phyloP scores from a whole-genome alignment of 2,113 vertebrate genomes.

The Gallinago paraguaiae region DNA sequence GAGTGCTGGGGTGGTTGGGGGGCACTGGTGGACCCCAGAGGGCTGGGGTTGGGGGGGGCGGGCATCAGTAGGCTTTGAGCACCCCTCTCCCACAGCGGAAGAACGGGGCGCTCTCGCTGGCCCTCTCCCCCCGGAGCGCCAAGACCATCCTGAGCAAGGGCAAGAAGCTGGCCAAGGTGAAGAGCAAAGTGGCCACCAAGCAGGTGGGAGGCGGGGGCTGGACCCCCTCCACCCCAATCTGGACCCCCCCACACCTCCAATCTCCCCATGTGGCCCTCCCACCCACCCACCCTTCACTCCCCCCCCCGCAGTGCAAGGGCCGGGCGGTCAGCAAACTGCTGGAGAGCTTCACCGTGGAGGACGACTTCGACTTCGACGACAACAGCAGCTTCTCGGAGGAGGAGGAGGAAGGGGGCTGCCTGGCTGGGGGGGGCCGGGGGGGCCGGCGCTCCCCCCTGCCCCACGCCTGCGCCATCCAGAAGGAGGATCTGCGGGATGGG shows the following conservation, averaged over 20 bases:
- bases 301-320: constrained; percentile 78
- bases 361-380: constrained; percentile 88
- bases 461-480: constrained; percentile 85
- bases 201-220: constrained; percentile 53
- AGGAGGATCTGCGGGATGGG: constrained; percentile 88
- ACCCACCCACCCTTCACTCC: neutral
- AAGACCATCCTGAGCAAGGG: constrained; percentile 81
- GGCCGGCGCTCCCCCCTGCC: neutral
- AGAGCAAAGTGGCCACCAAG: constrained; percentile 75
- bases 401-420: constrained; percentile 57
- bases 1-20: neutral
- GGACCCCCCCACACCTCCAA: accelerated
- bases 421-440: neutral
- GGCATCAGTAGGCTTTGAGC: accelerated
- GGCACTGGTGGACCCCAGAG: neutral
- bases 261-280: neutral
- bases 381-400: constrained; percentile 94
- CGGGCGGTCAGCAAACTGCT: constrained; percentile 90
- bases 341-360: constrained; percentile 90
- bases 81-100: constrained; percentile 72
- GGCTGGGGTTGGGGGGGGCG: neutral
- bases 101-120: constrained; percentile 78
- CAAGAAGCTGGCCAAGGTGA: constrained; percentile 75
- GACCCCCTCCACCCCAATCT: accelerated
- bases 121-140: constrained; percentile 75